These are phyloP conservation scores for Crossaster papposus DNA, from an alignment of 53 echinoderm and acorn worm genomes.

Conservation along the genomic window DNA sequence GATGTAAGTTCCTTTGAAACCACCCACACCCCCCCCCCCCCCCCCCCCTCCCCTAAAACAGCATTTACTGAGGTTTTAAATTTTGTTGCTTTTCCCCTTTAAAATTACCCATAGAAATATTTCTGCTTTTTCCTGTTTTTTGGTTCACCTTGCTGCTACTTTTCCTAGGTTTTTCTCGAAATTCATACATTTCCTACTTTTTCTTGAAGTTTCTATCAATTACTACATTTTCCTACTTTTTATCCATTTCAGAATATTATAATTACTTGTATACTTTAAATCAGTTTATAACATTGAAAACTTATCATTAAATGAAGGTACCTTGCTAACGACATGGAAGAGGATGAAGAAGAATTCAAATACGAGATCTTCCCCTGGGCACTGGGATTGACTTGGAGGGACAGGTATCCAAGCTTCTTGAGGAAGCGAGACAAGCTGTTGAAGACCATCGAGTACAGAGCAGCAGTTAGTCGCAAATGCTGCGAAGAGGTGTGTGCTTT, in stretches of 20 bases:
- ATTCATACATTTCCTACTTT: no score
- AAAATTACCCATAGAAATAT: not conserved
- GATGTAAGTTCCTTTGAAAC: no score
- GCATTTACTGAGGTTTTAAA: not conserved
- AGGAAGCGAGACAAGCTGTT: constrained; percentile 82
- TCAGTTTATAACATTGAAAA: not conserved
- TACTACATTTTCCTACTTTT: no score
- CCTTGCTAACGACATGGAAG: constrained; percentile 98
- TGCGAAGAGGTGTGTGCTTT: constrained; percentile 87
- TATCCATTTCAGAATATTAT: no score
- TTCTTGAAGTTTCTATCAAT: no score
- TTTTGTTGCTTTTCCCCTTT: not conserved
- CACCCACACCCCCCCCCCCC: no score
- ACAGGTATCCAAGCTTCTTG: constrained; percentile 87
- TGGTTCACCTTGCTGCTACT: no score
- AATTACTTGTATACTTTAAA: no score
- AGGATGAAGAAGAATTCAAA: constrained; percentile 98
- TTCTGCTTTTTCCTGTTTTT: no score
- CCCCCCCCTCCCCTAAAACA: no score
- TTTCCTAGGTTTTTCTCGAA: no score
- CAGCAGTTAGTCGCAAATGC: constrained; percentile 95
- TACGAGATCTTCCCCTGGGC: constrained; percentile 99
- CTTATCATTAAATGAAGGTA: constrained; percentile 66
- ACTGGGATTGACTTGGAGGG: constrained; percentile 88
- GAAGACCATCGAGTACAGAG: constrained; percentile 88